phyloP scores from a whole-genome alignment of 2,888 invertebrate species.

The Scaptomyza caliginosa region DNA sequence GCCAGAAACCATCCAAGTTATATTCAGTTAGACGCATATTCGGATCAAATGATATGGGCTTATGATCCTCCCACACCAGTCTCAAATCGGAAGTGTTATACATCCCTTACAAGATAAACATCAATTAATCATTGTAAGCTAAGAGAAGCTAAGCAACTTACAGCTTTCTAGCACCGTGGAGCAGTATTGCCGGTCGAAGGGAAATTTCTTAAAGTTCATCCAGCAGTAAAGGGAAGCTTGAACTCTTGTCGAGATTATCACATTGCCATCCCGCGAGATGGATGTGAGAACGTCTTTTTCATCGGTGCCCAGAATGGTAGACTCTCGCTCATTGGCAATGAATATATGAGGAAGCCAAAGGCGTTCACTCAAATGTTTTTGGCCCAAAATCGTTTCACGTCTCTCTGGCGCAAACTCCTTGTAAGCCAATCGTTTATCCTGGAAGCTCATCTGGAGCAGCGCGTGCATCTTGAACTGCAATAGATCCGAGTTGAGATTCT shows the following conservation, averaged over 20 bases:
- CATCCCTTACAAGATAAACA: slow-evolving; percentile 71
- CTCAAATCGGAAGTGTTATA: slow-evolving; percentile 79
- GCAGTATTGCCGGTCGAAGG: slow-evolving; percentile 80
- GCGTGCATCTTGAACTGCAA: slow-evolving; percentile 80
- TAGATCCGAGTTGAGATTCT: slow-evolving; percentile 80
- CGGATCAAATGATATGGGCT: slow-evolving; percentile 80
- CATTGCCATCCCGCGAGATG: slow-evolving; percentile 77
- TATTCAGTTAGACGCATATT: slow-evolving; percentile 80
- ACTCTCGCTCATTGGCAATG: slow-evolving; percentile 80
- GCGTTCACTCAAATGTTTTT: slow-evolving; percentile 80
- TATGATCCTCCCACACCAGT: slow-evolving; percentile 72
- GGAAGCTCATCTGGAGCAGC: slow-evolving; percentile 74
- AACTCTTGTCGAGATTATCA: slow-evolving; percentile 76
- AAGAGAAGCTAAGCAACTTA: slow-evolving; percentile 46
- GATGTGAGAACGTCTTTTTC: slow-evolving; percentile 81
- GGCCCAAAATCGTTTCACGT: slow-evolving; percentile 76
- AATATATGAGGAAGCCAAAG: slow-evolving; percentile 81
- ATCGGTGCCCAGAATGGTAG: slow-evolving; percentile 79
- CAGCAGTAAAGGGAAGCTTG: slow-evolving; percentile 80
- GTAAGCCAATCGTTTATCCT: slow-evolving; percentile 75
- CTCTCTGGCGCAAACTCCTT: slow-evolving; percentile 67
- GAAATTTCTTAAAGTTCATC: slow-evolving; percentile 82
- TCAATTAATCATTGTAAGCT: rapidly evolving
- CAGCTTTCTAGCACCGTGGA: slow-evolving; percentile 79
- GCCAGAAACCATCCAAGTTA: slow-evolving; percentile 74